A percentile compares a stretch with the other conserved stretches of the same genome.
Conservation (phyloP, 2,888 invertebrate genomes). For the Dendrolimus houi region DNA sequence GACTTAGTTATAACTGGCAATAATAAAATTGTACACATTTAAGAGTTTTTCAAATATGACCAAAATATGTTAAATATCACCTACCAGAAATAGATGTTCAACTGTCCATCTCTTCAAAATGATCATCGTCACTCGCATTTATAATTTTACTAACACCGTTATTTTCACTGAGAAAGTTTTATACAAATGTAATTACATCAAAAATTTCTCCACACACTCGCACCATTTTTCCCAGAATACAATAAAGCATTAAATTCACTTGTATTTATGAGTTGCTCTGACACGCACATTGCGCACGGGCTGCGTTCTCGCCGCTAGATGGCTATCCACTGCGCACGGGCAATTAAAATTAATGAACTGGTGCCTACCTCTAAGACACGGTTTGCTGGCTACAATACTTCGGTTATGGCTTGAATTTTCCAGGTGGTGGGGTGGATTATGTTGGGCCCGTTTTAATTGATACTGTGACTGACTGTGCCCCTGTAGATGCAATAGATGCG, state of each 20-base stretch:
- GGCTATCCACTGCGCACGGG: constrained; percentile 30
- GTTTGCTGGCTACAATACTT: constrained; percentile 1
- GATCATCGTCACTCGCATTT: constrained; percentile 4
- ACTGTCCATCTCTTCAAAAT: no score
- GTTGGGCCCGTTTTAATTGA: not conserved
- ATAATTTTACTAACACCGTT: not conserved
- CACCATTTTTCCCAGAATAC: not conserved
- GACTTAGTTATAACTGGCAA: no score
- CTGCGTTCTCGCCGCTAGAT: constrained; percentile 22
- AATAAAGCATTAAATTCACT: not conserved
- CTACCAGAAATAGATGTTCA: no score
- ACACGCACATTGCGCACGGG: constrained; percentile 8
- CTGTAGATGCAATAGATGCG: no score
- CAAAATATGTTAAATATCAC: no score
- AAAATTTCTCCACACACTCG: not conserved
- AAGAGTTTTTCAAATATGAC: no score
- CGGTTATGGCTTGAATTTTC: not conserved
- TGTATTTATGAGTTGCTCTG: not conserved
- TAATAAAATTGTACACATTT: no score
- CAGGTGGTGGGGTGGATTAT: not conserved
- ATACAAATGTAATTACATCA: not conserved
- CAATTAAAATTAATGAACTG: constrained; percentile 57
- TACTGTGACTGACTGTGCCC: not conserved
- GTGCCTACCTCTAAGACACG: constrained; percentile 7
- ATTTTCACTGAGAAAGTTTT: not conserved